These are phyloP conservation scores for Picathartes gymnocephalus DNA, from an alignment of 2,113 vertebrate genomes.

Conservation along the genomic window DNA sequence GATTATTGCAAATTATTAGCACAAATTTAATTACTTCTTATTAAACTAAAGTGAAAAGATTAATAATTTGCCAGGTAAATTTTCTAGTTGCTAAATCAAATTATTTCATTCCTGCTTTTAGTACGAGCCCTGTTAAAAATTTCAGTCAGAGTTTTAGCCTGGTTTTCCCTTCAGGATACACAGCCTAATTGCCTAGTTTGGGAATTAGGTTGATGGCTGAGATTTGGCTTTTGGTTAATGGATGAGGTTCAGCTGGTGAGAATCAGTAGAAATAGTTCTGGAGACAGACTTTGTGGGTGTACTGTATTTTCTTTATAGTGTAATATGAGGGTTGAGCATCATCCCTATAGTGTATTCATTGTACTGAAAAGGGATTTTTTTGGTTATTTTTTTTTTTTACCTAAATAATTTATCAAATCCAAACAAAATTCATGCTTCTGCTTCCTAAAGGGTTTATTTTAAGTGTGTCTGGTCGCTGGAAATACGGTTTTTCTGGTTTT, in stretches of 20 bases:
- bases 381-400: not conserved
- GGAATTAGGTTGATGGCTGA: not conserved
- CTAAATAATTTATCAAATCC: not conserved
- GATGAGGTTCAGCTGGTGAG: not conserved
- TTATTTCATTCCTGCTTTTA: not conserved
- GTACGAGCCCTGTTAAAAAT: not conserved
- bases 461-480: not conserved
- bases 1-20: not conserved
- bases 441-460: not conserved
- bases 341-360: not conserved
- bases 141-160: not conserved
- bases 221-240: not conserved
- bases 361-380: not conserved
- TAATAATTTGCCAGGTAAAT: not conserved
- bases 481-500: not conserved
- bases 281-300: not conserved
- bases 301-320: not conserved
- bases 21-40: not conserved
- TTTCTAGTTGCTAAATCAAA: not conserved
- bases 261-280: not conserved
- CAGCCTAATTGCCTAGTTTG: not conserved
- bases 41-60: not conserved
- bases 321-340: not conserved
- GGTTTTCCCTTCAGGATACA: fast-evolving
- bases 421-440: not conserved